Base-by-base conservation (phyloP, 2,113 vertebrate species). In the Aptenodytes patagonicus region DNA sequence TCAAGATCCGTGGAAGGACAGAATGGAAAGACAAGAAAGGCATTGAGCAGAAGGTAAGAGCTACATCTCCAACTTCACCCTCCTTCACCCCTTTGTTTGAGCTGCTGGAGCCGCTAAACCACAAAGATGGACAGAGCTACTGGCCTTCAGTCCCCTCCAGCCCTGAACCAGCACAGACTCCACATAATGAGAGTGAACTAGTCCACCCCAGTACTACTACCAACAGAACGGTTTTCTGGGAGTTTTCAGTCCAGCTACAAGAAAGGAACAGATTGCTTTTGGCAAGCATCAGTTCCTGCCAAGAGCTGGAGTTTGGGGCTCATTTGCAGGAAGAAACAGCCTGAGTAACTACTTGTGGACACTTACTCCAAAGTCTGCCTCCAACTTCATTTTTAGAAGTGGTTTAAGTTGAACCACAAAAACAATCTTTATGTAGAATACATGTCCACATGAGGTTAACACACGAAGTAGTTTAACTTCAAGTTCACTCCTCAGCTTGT, bases 401-500 rank as follows among this genome's bases (percentile, higher is more conserved):
- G 54, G 72, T 85, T 88, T 83, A 73, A 93, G n/a, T 31, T 90
- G 60, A 80, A 90, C 90, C 78, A 96, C 75, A 91, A 85, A 85
- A 64, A 78, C 72, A 85, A 38, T 91, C 32, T 91, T 87, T 52
- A 40, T 70, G 26, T 69, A 66, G 47, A 94, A 73, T 11, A 89
- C 52, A 38, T 26, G n/a, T 38, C 85, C 47, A 51, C 3, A 13
- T 72, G 60, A 95, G 40, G 66, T 13, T 89, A 90, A 87, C 73
- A 87, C 14, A 60, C 20, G 9, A 89, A 94, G 65, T 49, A 78
- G 24, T 51, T 94, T 90, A 76, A 83, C 62, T 89, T 75, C 29
- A 68, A 38, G 47, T 66, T 93, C 32, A 62, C 12, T 66, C 49
- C 31, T 42, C 62, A 73, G 25, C 26, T 81, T 92, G 49, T 80